phyloP scores from a whole-genome alignment of 2,888 invertebrate genomes.

The Hedya salicella region DNA sequence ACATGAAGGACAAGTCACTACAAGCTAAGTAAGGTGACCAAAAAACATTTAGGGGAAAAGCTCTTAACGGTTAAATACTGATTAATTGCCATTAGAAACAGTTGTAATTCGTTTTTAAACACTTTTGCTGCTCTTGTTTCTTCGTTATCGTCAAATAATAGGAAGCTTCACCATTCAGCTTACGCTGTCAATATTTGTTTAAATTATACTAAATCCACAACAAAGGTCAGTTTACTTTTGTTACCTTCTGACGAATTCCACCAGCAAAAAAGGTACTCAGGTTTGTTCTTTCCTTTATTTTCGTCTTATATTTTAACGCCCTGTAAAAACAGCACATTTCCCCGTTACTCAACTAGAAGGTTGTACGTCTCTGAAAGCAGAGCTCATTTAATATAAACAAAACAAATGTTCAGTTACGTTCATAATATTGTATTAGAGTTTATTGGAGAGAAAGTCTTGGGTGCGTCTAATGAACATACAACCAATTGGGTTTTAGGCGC shows the following conservation, averaged over 20 bases:
- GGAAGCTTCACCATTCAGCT: slow-evolving; percentile 6
- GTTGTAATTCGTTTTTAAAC: no score
- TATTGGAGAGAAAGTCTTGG: no score
- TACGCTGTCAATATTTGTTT: slow-evolving; percentile 22
- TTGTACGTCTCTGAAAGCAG: neutral
- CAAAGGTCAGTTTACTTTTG: slow-evolving; percentile 13
- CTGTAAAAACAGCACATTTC: neutral
- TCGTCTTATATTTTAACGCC: slow-evolving; percentile 15
- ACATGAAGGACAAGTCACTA: no score
- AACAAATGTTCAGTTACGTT: no score
- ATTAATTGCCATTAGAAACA: no score
- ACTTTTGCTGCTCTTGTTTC: no score
- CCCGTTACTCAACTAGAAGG: neutral
- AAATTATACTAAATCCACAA: slow-evolving; percentile 28
- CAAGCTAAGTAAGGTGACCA: no score
- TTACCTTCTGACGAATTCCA: slow-evolving; percentile 3
- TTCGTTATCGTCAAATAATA: slow-evolving; percentile 15
- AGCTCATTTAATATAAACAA: neutral
- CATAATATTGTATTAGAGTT: no score
- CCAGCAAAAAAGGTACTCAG: neutral
- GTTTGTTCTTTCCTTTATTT: slow-evolving; percentile 13
- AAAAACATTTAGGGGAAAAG: no score
- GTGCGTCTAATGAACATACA: no score
- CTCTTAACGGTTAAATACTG: no score
- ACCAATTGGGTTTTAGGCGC: neutral